phyloP scores from a whole-genome alignment of 2,888 invertebrate species.

The Autographa gamma region DNA sequence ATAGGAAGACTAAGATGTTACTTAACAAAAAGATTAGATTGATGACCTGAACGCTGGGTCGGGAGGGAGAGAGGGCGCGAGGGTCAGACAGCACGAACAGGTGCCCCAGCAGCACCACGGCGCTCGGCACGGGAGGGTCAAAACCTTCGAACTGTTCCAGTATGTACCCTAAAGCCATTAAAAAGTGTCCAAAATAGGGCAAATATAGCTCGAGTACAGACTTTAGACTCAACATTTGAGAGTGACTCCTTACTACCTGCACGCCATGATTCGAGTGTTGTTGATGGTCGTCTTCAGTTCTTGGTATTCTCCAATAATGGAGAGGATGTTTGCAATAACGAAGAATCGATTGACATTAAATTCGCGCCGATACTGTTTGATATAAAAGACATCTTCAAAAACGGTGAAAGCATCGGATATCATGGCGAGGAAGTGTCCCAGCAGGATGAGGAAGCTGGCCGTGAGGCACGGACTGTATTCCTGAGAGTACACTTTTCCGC shows the following conservation, averaged over 20 bases:
- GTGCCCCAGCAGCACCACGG: conserved; percentile 77
- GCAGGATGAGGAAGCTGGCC: conserved; percentile 61
- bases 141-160: conserved; percentile 73
- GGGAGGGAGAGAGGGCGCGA: conserved; percentile 63
- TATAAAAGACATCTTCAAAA: conserved; percentile 54
- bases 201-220: conserved; percentile 64
- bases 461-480: conserved; percentile 40
- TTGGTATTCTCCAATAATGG: conserved; percentile 67
- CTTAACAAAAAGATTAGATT: conserved; percentile 74
- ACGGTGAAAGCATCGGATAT: conserved; percentile 57
- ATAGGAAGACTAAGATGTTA: conserved; percentile 75
- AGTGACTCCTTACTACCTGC: not conserved
- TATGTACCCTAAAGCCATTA: conserved; percentile 81
- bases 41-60: conserved; percentile 68
- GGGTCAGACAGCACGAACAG: conserved; percentile 75
- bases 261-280: conserved; percentile 18
- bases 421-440: conserved; percentile 61
- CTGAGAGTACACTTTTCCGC: conserved; percentile 56
- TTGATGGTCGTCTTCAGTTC: conserved; percentile 56
- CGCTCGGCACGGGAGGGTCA: conserved; percentile 77
- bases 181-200: conserved; percentile 74
- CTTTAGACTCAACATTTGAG: conserved; percentile 65
- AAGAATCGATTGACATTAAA: conserved; percentile 62
- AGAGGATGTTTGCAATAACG: conserved; percentile 64
- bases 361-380: conserved; percentile 47